phyloP scores from a whole-genome alignment of 1,140 invertebrate species.

The Branchinecta lindahli region DNA sequence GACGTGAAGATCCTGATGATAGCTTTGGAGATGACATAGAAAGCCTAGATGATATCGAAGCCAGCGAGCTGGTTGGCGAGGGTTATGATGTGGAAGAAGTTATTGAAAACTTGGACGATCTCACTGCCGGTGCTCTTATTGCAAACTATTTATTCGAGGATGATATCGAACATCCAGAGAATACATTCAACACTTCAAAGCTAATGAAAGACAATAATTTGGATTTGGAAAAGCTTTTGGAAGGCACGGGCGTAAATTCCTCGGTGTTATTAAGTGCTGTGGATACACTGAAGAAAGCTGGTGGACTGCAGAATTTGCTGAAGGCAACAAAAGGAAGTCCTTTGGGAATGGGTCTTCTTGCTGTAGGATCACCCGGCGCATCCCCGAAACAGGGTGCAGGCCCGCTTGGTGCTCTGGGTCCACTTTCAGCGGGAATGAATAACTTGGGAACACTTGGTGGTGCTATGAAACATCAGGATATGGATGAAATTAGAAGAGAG shows the following conservation, averaged over 20 bases:
- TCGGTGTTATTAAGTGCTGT: background rate
- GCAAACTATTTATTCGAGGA: background rate
- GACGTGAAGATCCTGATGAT: background rate
- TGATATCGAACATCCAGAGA: background rate
- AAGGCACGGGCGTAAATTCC: constrained; percentile 1
- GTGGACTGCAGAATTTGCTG: background rate
- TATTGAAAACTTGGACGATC: background rate
- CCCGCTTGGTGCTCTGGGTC: background rate
- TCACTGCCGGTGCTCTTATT: background rate
- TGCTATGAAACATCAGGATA: constrained; percentile 18
- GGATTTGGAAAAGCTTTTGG: background rate
- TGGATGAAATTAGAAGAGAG: constrained; percentile 20
- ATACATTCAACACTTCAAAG: background rate
- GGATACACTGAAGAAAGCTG: background rate
- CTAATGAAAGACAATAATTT: background rate
- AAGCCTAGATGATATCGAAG: background rate
- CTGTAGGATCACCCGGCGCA: background rate
- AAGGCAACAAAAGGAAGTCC: background rate
- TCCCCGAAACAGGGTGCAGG: background rate
- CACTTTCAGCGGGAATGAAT: background rate
- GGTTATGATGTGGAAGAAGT: background rate
- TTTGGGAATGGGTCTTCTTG: background rate
- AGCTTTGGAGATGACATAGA: background rate
- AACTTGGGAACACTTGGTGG: background rate
- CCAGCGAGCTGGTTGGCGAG: background rate